These are phyloP conservation scores for Eueides isabella DNA, from an alignment of 1,140 invertebrate species.

Conservation along the genomic window DNA sequence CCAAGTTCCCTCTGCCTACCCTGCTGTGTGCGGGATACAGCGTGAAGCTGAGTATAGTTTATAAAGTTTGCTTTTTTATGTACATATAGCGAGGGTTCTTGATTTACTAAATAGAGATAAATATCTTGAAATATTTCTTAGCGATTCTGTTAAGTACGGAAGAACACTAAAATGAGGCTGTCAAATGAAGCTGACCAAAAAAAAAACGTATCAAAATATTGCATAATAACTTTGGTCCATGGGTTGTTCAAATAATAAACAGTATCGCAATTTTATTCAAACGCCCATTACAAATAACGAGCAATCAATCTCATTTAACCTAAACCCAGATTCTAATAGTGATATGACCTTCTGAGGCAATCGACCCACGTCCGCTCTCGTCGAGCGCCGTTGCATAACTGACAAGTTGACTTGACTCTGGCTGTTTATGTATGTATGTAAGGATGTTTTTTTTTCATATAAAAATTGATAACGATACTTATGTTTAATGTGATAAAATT, in stretches of 20 bases:
- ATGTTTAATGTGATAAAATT: no score
- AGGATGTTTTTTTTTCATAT: not conserved
- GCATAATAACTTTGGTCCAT: no score
- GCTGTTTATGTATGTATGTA: not conserved
- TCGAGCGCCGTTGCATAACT: conserved; percentile 42
- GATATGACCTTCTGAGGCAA: conserved; percentile 51
- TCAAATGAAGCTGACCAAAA: no score
- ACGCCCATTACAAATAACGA: conserved; percentile 13
- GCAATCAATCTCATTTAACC: conserved; percentile 38
- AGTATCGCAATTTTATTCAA: conserved; percentile 12
- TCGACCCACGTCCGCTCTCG: conserved; percentile 47
- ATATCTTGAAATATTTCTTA: no score
- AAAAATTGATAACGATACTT: not conserved
- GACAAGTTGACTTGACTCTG: conserved; percentile 22
- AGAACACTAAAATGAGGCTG: no score
- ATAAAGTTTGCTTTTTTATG: no score
- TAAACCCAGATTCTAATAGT: conserved; percentile 31
- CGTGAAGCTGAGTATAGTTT: no score
- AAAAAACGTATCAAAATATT: no score
- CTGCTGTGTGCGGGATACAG: no score
- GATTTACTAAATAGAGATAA: no score
- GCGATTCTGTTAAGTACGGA: no score
- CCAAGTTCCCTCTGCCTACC: not conserved
- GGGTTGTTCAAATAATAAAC: not conserved
- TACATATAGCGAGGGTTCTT: no score